Evolutionary conservation across 2,113 vertebrate species (phyloP).

Genomic region (Pseudonaja textilis): DNA sequence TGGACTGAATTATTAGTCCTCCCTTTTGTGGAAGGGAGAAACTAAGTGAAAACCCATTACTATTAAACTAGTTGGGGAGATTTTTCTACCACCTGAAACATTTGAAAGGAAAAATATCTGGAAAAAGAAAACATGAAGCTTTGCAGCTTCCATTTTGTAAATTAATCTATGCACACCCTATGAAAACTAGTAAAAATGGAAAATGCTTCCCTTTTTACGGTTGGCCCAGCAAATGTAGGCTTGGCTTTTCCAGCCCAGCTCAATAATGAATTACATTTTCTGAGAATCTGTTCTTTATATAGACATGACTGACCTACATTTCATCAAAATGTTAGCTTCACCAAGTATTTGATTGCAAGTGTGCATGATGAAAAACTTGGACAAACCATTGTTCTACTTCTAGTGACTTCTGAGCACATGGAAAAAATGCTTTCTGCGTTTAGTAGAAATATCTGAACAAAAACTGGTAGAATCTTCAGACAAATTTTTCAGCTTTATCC

Average conservation of each 20-base stretch:
- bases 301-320: not conserved
- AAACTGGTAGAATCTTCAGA: not conserved
- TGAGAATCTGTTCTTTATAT: not conserved
- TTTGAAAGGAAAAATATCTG: not conserved
- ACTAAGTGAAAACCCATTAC: not conserved
- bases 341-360: not conserved
- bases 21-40: not conserved
- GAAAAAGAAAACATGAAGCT: not conserved
- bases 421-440: not conserved
- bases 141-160: not conserved
- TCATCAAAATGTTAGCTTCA: not conserved
- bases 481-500: not conserved
- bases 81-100: not conserved
- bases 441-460: not conserved
- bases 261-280: not conserved
- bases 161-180: not conserved
- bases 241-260: not conserved
- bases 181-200: not conserved
- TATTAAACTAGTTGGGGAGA: not conserved
- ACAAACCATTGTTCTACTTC: not conserved
- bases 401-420: not conserved
- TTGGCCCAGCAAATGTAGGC: not conserved
- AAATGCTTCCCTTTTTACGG: not conserved
- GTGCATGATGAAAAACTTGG: not conserved
- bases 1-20: not conserved